Base-by-base conservation (phyloP, 1,140 invertebrate genomes). In the Propsilocerus akamusi region DNA sequence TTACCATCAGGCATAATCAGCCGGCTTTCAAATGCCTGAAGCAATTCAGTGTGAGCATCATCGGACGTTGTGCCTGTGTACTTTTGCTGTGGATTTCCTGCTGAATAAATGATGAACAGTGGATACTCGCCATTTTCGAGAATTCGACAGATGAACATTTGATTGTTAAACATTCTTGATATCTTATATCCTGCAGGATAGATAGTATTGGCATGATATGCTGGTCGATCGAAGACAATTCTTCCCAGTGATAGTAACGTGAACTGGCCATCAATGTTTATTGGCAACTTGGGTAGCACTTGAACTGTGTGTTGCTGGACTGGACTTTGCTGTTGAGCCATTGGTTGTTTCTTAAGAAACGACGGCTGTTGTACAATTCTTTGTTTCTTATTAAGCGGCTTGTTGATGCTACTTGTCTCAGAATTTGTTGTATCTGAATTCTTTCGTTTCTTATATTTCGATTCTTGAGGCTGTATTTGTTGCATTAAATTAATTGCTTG, bases 401-500 rank as follows among this genome's bases (percentile, higher is more conserved):
- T 8, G 10, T 30, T 8, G n/a, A 8, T 30, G 2, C 10, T 2
- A 5, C 34, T 20, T n/a, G 17, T 20, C 22, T 41, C 34, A 20
- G 34, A 41, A 41, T 41, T 41, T n/a, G n/a, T n/a, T 20, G 34
- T 41, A 17, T 41, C 34, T n/a, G 34, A 41, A 20, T 41, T 41
- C 14, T 41, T 41, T 20, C 34, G 17, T n/a, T 30, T 30, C 22
- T 41, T 41, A 10, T 41, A 41, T 20, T 41, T 41, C 17, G 14
- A 8, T 7, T 17, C 17, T 20, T 30, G 11, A 30, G 2, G n/a
- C 22, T 14, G 12, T 20, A 5, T 41, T 5, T 41, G 34, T 2
- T 30, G 28, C 11, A 30, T 30, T 3, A 30, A 30, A 30, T 30
- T n/a, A 10, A 41, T 20, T 5, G 8, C 10, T 17, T 41, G 14